Percentiles rank a stretch among this genome's conserved stretches.
These are phyloP conservation scores for Lumbricus terrestris DNA, from an alignment of 2,888 invertebrate species.

Conservation along the genomic window DNA sequence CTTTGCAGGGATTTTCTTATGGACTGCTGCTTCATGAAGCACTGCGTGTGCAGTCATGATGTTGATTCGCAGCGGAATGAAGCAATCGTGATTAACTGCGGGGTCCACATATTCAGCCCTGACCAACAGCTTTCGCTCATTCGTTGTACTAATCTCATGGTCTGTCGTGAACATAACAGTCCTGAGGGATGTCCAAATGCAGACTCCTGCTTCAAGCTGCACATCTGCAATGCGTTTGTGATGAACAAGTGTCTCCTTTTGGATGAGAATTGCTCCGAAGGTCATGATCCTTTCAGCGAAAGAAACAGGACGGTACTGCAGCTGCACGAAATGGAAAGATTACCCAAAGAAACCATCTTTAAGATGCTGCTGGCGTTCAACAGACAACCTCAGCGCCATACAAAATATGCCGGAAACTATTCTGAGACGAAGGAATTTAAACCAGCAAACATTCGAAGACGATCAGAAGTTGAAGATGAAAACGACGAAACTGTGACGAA, in stretches of 20 bases:
- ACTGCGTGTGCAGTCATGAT: background rate
- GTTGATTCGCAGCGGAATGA: background rate
- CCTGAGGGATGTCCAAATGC: background rate
- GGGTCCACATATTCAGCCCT: background rate
- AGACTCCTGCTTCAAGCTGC: background rate
- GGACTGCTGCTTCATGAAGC: background rate
- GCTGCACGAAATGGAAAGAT: background rate
- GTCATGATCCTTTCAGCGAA: background rate
- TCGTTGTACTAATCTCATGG: background rate
- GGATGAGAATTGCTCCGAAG: background rate
- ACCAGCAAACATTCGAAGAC: background rate
- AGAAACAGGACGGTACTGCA: background rate
- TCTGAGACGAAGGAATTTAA: background rate
- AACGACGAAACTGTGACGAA: background rate
- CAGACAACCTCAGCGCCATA: background rate
- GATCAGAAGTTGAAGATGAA: background rate
- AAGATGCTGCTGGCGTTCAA: background rate
- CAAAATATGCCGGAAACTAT: background rate
- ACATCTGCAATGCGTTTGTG: background rate
- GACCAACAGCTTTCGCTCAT: background rate
- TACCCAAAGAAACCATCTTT: conserved; percentile 11
- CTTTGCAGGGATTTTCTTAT: background rate
- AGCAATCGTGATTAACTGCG: background rate
- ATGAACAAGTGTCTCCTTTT: background rate
- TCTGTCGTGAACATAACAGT: conserved; percentile 4